Evolutionary conservation across 2,888 invertebrate species (phyloP).

Genomic region (Drosophila maculinotata): DNA sequence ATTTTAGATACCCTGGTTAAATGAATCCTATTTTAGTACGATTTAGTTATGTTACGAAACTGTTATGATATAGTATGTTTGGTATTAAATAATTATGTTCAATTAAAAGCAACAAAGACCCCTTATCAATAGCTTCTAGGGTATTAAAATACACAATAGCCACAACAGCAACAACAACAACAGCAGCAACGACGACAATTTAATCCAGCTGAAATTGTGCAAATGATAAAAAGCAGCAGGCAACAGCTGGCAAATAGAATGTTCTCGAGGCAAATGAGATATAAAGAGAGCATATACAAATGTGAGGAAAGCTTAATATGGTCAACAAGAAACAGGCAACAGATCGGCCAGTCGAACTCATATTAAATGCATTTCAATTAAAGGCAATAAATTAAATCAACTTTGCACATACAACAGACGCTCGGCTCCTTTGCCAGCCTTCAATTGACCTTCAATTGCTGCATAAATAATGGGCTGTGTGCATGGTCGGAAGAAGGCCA

Average conservation of each 20-base stretch:
- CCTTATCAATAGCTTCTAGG: not conserved
- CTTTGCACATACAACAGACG: constrained; percentile 3
- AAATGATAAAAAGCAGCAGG: constrained; percentile 3
- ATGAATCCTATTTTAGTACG: too few species aligned
- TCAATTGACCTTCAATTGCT: constrained; percentile 28
- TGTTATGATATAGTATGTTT: too few species aligned
- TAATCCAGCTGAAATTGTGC: constrained; percentile 7
- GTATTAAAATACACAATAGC: not conserved
- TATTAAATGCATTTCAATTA: constrained; percentile 61
- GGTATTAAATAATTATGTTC: too few species aligned
- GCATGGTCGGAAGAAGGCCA: constrained; percentile 26
- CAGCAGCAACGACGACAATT: not conserved
- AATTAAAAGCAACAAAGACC: too few species aligned
- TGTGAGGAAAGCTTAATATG: constrained; percentile 48
- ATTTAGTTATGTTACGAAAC: too few species aligned
- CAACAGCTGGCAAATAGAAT: not conserved
- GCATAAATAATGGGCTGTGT: constrained; percentile 54
- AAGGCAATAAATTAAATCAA: constrained; percentile 56
- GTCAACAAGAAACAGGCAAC: constrained; percentile 32
- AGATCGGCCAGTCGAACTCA: constrained; percentile 22
- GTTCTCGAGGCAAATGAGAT: not conserved
- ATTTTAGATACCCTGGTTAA: too few species aligned
- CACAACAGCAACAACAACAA: not conserved
- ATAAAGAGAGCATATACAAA: not conserved
- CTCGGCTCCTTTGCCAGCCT: constrained; percentile 1